Base-by-base conservation (phyloP, 2,113 vertebrate genomes). In the Chionomys nivalis region DNA sequence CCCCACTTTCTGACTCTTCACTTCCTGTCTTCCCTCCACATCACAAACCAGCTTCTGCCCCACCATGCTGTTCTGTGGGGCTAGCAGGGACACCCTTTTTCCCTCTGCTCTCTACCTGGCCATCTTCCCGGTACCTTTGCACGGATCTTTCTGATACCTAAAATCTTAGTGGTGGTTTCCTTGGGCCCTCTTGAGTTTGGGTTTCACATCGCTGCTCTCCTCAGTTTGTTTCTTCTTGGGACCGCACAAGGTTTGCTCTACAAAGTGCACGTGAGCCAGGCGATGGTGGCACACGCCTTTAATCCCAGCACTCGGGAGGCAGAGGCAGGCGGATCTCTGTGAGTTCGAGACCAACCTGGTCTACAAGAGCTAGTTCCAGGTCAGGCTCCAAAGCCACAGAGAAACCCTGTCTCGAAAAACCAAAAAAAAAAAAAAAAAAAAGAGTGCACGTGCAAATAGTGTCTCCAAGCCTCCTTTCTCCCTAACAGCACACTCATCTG, bases 201-300 rank as follows among this genome's bases (percentile, higher is more conserved):
- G 24, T 66, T 39, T 88, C 65, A 61, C 61, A 44, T 14, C 14
- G 36, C 2, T 23, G 58, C 23, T 75, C 42, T 75, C 63, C 44
- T 93, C 14, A 19, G 3, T 47, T 75, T 68, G 7, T 12, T 77
- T 92, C 65, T 33, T 92, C 31, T 61, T 36, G 55, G 47, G 72
- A 79, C 78, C 47, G 61, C 81, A 61, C 55, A 28, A 26, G n/a
- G 10, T 17, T 61, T 58, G 12, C 23, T 8, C 52, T 44, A 44
- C 33, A 8, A 47, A 83, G 47, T 16, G 7, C 10, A 44, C 0
- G 0, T 28, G 5, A n/a, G n/a, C n/a, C n/a, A n/a, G n/a, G n/a
- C n/a, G n/a, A n/a, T n/a, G n/a, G n/a, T n/a, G n/a, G n/a, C n/a
- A n/a, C n/a, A n/a, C n/a, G n/a, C n/a, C n/a, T n/a, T n/a, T n/a